Conservation (phyloP, 2,113 vertebrate genomes). For the Xenopus laevis region DNA sequence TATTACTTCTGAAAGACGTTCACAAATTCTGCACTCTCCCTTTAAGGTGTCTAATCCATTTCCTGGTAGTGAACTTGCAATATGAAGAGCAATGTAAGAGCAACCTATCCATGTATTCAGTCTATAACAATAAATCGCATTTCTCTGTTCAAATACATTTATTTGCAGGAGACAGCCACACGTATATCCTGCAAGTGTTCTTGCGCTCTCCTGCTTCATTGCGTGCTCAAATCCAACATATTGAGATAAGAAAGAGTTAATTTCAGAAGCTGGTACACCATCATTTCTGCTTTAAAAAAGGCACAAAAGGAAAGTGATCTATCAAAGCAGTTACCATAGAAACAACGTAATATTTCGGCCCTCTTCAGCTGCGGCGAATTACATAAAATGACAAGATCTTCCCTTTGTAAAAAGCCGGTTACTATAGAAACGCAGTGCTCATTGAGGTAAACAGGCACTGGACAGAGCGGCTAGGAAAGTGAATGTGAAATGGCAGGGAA, state of each 20-base stretch:
- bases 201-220: too few species aligned
- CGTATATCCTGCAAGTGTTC: too few species aligned
- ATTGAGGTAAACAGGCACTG: constrained; percentile 73
- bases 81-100: too few species aligned
- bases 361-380: constrained; percentile 98
- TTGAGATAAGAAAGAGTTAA: constrained; percentile 49
- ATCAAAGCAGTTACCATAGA: constrained; percentile 93
- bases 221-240: too few species aligned
- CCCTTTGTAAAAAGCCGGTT: constrained; percentile 91
- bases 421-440: constrained; percentile 81
- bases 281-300: constrained; percentile 64
- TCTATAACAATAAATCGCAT: too few species aligned
- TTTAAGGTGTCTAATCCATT: too few species aligned
- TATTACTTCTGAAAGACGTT: too few species aligned
- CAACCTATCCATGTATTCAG: too few species aligned
- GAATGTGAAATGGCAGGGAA: constrained; percentile 28
- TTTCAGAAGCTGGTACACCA: constrained; percentile 45
- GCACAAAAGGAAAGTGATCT: constrained; percentile 78
- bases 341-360: constrained; percentile 98
- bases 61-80: too few species aligned
- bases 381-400: constrained; percentile 99
- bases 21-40: too few species aligned
- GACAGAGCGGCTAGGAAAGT: constrained; percentile 58
- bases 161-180: too few species aligned
- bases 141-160: too few species aligned